Evolutionary conservation across 2,888 invertebrate species (phyloP).

Genomic region (Perithous albicinctus): DNA sequence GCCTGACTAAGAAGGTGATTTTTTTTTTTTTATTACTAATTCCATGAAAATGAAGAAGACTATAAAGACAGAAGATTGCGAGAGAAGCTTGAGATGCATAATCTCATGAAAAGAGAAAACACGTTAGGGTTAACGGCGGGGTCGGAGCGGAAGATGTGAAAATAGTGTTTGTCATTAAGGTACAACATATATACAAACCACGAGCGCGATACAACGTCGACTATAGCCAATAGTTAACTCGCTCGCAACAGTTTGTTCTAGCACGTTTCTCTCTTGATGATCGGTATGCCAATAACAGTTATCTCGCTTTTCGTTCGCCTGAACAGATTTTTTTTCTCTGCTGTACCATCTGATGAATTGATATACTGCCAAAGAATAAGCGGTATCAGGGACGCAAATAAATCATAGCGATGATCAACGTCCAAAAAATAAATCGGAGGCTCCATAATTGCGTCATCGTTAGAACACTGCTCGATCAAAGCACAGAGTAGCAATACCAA

Average conservation of each 20-base stretch:
- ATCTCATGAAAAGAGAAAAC: slow-evolving; percentile 15
- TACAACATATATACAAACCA: not conserved
- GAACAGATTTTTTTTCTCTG: not conserved
- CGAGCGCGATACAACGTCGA: not conserved
- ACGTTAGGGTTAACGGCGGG: not conserved
- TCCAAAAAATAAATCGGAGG: not conserved
- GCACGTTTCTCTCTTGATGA: not conserved
- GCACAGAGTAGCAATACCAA: too few species aligned
- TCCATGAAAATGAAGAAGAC: not conserved
- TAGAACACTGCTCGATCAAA: too few species aligned
- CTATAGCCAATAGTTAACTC: slow-evolving; percentile 15
- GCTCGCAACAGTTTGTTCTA: slow-evolving; percentile 2
- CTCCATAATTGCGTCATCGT: slow-evolving; percentile 10
- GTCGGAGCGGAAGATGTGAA: slow-evolving; percentile 18
- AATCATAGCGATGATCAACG: not conserved
- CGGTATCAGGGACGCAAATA: slow-evolving; percentile 13
- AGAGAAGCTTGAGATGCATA: not conserved
- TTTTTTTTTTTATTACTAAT: not conserved
- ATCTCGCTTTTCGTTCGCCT: not conserved
- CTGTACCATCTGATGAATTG: not conserved
- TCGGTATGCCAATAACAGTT: not conserved
- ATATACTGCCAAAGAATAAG: not conserved
- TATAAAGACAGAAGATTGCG: not conserved
- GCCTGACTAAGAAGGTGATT: too few species aligned
- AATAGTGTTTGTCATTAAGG: slow-evolving; percentile 39